phyloP scores from a whole-genome alignment of 2,888 invertebrate species.

The Diaphora mendica region DNA sequence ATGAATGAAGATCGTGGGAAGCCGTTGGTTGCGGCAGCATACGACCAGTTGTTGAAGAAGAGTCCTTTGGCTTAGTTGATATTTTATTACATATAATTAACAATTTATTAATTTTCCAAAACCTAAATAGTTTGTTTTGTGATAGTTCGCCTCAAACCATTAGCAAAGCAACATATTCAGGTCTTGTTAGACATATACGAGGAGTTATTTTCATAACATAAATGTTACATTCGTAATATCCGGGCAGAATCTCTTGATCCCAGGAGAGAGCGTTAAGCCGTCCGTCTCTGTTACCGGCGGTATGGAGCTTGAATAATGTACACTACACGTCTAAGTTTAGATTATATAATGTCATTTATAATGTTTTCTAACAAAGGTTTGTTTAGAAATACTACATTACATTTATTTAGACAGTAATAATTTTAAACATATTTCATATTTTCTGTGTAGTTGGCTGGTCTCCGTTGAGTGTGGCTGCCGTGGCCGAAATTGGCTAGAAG shows the following conservation, averaged over 20 bases:
- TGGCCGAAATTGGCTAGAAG: too few relatives aligned
- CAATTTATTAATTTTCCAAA: too few relatives aligned
- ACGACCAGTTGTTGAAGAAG: too few relatives aligned
- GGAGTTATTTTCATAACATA: slow-evolving; percentile 18
- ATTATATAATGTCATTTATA: slow-evolving; percentile 12
- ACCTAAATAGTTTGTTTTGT: too few relatives aligned
- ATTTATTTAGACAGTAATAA: neutral
- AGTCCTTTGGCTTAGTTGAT: too few relatives aligned
- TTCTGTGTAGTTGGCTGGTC: too few relatives aligned
- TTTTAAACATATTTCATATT: too few relatives aligned
- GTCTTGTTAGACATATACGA: slow-evolving; percentile 2
- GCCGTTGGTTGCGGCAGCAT: too few relatives aligned
- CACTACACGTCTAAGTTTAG: slow-evolving; percentile 15
- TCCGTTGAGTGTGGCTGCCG: too few relatives aligned
- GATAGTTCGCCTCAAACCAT: neutral
- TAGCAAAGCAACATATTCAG: neutral
- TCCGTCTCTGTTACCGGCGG: slow-evolving; percentile 14
- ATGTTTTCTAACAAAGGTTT: neutral
- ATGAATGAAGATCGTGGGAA: too few relatives aligned
- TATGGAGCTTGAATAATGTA: slow-evolving; percentile 12
- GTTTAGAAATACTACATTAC: neutral
- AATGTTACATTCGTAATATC: slow-evolving; percentile 19
- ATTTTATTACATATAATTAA: too few relatives aligned
- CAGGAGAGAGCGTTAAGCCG: slow-evolving; percentile 13
- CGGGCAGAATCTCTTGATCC: slow-evolving; percentile 19